These are phyloP conservation scores for Barypeithes pellucidus DNA, from an alignment of 2,888 invertebrate genomes.

Conservation along the genomic window DNA sequence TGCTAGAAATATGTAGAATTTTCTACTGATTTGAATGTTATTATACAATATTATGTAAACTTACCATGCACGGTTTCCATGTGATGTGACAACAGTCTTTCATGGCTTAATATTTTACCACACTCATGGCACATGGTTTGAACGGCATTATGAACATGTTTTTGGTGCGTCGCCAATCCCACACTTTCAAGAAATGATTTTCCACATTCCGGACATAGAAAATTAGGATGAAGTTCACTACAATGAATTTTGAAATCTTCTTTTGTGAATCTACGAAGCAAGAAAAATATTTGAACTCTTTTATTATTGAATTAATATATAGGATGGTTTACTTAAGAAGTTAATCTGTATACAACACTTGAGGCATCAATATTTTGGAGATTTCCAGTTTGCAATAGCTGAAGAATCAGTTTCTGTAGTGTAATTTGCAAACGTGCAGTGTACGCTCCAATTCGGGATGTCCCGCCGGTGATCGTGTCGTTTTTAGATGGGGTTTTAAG, in stretches of 20 bases:
- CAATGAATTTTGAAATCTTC: slow-evolving; percentile 19
- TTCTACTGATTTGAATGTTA: too few species aligned
- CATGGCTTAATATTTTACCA: slow-evolving; percentile 10
- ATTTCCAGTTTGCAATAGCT: too few species aligned
- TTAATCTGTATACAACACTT: too few species aligned
- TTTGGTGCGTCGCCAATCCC: not conserved
- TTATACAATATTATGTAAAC: too few species aligned
- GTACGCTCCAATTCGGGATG: too few species aligned
- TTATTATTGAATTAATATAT: not conserved
- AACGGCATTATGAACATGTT: slow-evolving; percentile 3
- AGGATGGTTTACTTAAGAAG: too few species aligned
- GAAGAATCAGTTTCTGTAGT: too few species aligned
- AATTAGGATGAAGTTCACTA: slow-evolving; percentile 8
- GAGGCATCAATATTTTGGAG: too few species aligned
- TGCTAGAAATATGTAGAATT: too few species aligned
- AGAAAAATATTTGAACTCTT: not conserved
- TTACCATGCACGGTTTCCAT: slow-evolving; percentile 27
- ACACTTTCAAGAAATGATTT: not conserved
- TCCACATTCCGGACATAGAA: slow-evolving; percentile 22
- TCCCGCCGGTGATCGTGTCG: too few species aligned
- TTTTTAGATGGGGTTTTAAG: too few species aligned
- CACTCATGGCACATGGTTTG: slow-evolving; percentile 15
- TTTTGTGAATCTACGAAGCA: slow-evolving; percentile 22
- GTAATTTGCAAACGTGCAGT: too few species aligned
- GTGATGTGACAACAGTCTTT: not conserved